Evolutionary conservation across 2,113 vertebrate genomes (phyloP).

Genomic region (Pseudopipra pipra): DNA sequence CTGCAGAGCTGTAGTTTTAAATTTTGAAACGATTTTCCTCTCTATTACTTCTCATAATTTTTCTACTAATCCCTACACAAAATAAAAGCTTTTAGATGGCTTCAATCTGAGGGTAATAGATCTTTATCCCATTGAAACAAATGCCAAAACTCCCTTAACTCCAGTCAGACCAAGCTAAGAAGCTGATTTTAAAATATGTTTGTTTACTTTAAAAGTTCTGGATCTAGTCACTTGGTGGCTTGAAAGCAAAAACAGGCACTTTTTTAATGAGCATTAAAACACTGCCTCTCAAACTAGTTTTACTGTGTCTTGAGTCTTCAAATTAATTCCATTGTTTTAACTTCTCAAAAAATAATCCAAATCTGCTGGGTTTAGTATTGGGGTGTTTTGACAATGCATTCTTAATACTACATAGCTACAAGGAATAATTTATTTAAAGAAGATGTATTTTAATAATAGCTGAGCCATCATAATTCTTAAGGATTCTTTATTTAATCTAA

Average conservation of each 20-base stretch:
- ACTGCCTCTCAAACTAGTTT: not conserved
- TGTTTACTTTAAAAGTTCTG: not conserved
- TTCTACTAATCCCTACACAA: not conserved
- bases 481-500: not conserved
- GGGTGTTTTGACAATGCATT: fast-evolving
- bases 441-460: not conserved
- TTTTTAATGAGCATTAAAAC: not conserved
- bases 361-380: not conserved
- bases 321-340: not conserved
- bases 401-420: not conserved
- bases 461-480: not conserved
- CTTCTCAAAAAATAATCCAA: not conserved
- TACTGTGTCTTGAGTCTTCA: not conserved
- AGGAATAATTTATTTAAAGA: not conserved
- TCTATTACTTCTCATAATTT: not conserved
- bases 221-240: not conserved
- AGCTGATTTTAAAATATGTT: not conserved
- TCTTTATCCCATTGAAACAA: not conserved
- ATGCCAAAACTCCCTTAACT: not conserved
- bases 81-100: not conserved
- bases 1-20: not conserved
- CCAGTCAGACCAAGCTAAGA: not conserved
- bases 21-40: not conserved
- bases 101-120: not conserved
- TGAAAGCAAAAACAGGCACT: not conserved